Evolutionary conservation across 2,113 vertebrate species (phyloP), one percentile per base, ranked within the genome.

Genomic region (Kryptolebias marmoratus): DNA sequence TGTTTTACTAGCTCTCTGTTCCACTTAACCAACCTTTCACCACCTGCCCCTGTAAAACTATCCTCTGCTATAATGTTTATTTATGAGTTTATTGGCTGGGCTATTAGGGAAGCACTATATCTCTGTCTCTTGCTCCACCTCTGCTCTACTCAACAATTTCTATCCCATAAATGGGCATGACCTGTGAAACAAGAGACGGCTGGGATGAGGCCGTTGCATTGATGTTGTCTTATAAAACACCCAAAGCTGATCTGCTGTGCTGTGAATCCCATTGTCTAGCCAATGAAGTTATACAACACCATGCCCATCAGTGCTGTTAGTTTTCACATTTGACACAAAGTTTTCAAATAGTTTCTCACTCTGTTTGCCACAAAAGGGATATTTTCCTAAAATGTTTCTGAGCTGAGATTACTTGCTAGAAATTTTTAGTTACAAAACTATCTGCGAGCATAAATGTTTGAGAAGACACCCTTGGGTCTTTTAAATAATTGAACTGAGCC

Each of bases 11-110:
- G 85, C 84, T 89, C 80, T 88, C 79, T 75, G 73, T 87, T 71
- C 82, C 90, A 92, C 87, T 90, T 82, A 86, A 85, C 79, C 81
- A 88, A 73, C 71, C 82, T 85, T 86, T 89, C 75, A 83, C 90
- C 89, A 90, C 89, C 91, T 92, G 87, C 83, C 62, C 77, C 83
- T 81, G 82, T 86, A 88, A 89, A 88, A 80, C 53, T 84, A 90
- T 87, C 89, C 64, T 66, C 76, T 50, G 65, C 85, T 61, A 57
- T 90, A 88, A 90, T 89, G 89, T 89, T 88, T 91, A 93, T 93
- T 91, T 91, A 90, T 91, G 88, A 80, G 79, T 88, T 89, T 90
- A 88, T 90, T 81, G 90, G 84, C 87, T 81, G 30, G 86, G 85
- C 88, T 89, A 87, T 91, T 89, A 87, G 82, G 73, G 75, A 74